Evolutionary conservation across 2,113 vertebrate species (phyloP), one percentile per base, ranked within the genome.

Genomic region (Rhombomys opimus): DNA sequence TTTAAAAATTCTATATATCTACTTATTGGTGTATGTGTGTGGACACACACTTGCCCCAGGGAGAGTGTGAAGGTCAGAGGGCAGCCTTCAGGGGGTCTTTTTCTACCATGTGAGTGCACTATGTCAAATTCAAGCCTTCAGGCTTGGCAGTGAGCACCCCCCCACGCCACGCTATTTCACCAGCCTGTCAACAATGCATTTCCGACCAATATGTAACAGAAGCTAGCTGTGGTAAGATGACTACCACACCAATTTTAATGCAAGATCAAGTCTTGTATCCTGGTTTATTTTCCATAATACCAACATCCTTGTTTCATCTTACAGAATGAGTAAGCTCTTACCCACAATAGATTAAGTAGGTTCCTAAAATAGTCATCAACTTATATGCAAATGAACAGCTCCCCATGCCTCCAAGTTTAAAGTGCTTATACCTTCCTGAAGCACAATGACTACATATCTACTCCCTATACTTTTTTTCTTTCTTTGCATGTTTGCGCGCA

Each of bases 311-410:
- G 89, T 80, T 95, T 81, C 63, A 87, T 89, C 73, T 94, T 77
- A 84, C 11, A 91, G 63, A 65, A 75, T 38, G 50, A 25, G 18
- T 68, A 77, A 72, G 59, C 77, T 86, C 65, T 72, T 8, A 23
- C 89, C 25, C 20, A 78, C 3, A 96, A 89, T 88, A 94, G 85
- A 91, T 95, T 68, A 87, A 94, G 86, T 20, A 87, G 27, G 14
- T 59, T 96, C 70, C 92, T 90, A 96, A 95, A 94, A 94, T 88
- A 92, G 23, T 70, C 54, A 94, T 70, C 87, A 91, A 35, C 25
- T 54, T 89, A 75, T 63, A 41, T 67, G 67, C 85, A 89, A 63
- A 50, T 38, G 11, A 30, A 78, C 54, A 70, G 27, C 54, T 87
- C 27, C 50, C 22, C 86, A 76, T 72, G 84, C n/a, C 68, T 85